Evolutionary conservation across 2,797 vertebrate species (phyloP).

Genomic region (Urocyon cinereoargenteus): DNA sequence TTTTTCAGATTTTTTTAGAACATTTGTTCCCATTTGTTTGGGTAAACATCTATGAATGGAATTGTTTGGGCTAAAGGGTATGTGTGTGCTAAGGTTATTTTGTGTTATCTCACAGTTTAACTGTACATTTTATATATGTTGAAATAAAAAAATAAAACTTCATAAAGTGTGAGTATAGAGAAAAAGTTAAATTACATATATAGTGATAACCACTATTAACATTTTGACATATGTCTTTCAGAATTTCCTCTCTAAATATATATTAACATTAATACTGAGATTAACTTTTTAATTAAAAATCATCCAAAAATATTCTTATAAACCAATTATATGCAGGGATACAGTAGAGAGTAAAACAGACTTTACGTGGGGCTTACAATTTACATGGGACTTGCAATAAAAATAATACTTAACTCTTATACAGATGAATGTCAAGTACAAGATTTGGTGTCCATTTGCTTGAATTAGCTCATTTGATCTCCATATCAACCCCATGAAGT

Average conservation of each 20-base stretch:
- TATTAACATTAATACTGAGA: background rate
- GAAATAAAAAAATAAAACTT: background rate
- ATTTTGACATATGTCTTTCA: background rate
- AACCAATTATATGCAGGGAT: background rate
- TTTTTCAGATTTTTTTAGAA: background rate
- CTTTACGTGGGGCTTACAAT: background rate
- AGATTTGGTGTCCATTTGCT: background rate
- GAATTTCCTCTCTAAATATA: background rate
- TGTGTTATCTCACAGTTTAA: background rate
- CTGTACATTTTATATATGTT: background rate
- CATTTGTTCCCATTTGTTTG: background rate
- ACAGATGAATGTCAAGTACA: background rate
- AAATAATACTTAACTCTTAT: background rate
- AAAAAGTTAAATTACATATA: background rate
- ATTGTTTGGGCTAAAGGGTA: background rate
- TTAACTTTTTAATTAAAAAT: conserved; percentile 23
- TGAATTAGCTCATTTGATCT: background rate
- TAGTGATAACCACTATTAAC: background rate
- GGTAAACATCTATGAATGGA: background rate
- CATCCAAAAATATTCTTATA: background rate
- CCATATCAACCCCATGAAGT: background rate
- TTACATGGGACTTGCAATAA: background rate
- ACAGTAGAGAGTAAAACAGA: background rate
- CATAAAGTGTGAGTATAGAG: background rate
- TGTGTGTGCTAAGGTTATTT: background rate